Base-by-base conservation (phyloP, 2,888 invertebrate species). In the Sicus ferrugineus region DNA sequence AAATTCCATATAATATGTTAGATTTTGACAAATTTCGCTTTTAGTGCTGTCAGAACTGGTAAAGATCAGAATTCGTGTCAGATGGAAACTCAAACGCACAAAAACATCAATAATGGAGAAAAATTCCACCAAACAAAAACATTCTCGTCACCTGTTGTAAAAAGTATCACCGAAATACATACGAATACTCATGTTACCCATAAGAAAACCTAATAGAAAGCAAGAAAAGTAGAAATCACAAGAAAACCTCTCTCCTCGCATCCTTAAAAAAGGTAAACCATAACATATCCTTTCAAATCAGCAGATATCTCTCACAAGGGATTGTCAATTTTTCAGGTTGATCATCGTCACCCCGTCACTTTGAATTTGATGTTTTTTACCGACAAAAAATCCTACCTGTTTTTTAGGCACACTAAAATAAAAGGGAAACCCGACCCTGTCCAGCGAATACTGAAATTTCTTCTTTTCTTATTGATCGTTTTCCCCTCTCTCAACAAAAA, bases 321-420 rank as follows among this genome's bases (percentile, higher is more conserved):
- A 42, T 38, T 11, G 38, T 38, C 42, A 16, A 7, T 48, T 70
- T 69, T 71, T 73, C 70, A 70, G 69, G 72, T 67, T 70, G 68
- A 74, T 71, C 50, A 67, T 62, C 28, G 42, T 21, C 28, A 63
- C 26, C 42, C 46, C 64, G 38, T 11, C 54, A 3, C 64, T 70
- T 69, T 72, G 42, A 42, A 42, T 42, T 42, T n/a, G 1, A 42
- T 42, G 14, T 42, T 42, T 42, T n/a, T n/a, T n/a, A n/a, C n/a
- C n/a, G n/a, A n/a, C n/a, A n/a, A n/a, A 67, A 71, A 62, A 31
- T 30, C 48, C 48, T 62, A 62, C 62, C 62, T 62, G 62, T 62
- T 62, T 62, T 61, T 62, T 62, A 30, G 5, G 34, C 21, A 61
- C n/a, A n/a, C n/a, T n/a, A n/a, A n/a, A n/a, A n/a, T n/a, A 19